A percentile compares a stretch with the other conserved stretches of the same genome.
Evolutionary conservation across 2,888 invertebrate species (phyloP).

Genomic region (Arenicola marina): DNA sequence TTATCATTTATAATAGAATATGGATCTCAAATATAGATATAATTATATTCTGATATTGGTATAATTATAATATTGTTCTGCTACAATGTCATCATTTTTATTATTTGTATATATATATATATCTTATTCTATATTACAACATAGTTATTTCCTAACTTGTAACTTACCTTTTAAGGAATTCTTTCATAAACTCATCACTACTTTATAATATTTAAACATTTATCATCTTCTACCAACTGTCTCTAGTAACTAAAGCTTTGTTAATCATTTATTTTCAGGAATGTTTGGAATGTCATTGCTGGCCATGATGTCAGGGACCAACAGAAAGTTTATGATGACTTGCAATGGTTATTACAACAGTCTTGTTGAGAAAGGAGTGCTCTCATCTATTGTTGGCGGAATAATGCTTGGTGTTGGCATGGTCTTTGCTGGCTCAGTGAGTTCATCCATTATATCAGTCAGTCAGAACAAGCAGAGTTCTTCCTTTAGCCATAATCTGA

Average conservation of each 20-base stretch:
- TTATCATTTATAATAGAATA: too few relatives aligned
- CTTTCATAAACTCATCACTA: neutral
- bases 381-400: conserved; percentile 29
- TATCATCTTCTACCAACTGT: neutral
- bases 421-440: conserved; percentile 32
- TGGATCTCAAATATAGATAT: too few relatives aligned
- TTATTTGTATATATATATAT: too few relatives aligned
- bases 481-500: neutral
- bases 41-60: too few relatives aligned
- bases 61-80: too few relatives aligned
- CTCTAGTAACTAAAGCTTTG: neutral
- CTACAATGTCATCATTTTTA: too few relatives aligned
- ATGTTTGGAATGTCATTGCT: conserved; percentile 33
- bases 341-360: conserved; percentile 26
- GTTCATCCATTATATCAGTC: too few relatives aligned
- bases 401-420: conserved; percentile 30
- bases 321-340: conserved; percentile 15
- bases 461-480: too few relatives aligned
- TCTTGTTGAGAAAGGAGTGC: conserved; percentile 26
- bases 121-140: too few relatives aligned
- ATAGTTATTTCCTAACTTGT: neutral
- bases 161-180: neutral
- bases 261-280: conserved; percentile 19
- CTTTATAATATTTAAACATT: neutral
- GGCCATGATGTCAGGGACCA: conserved; percentile 29